These are phyloP conservation scores for Borostomias antarcticus DNA, from an alignment of 2,797 vertebrate species.

Conservation along the genomic window DNA sequence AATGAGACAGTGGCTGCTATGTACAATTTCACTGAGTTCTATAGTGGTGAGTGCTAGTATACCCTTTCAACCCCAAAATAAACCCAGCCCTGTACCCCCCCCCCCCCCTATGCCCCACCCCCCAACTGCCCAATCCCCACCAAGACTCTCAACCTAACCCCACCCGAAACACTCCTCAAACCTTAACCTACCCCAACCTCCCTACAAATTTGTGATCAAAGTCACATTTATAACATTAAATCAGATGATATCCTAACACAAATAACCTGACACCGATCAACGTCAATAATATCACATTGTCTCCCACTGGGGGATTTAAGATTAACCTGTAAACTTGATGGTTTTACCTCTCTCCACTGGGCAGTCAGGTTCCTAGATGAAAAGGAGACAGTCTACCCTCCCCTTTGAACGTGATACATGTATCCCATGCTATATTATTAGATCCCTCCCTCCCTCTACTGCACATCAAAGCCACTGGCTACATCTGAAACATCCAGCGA, in stretches of 20 bases:
- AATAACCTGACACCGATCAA: not conserved
- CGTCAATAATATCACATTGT: slow-evolving; percentile 17
- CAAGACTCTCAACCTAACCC: slow-evolving; percentile 7
- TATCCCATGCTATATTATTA: not conserved
- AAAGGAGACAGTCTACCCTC: no score
- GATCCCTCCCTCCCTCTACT: no score
- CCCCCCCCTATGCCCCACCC: slow-evolving; percentile 13
- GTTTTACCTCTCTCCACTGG: not conserved
- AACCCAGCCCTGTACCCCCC: slow-evolving; percentile 49
- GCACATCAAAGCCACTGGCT: no score
- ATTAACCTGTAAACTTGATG: not conserved
- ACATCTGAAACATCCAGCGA: no score
- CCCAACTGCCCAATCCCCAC: not conserved
- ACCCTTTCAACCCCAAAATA: slow-evolving; percentile 52
- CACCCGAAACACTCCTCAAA: slow-evolving; percentile 22
- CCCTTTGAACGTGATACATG: slow-evolving; percentile 5
- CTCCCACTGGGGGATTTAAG: no score
- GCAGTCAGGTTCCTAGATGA: not conserved
- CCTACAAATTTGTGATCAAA: slow-evolving; percentile 8
- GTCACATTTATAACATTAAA: slow-evolving; percentile 25
- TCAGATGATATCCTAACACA: no score
- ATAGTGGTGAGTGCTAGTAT: slow-evolving; percentile 91
- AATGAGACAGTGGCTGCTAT: slow-evolving; percentile 98
- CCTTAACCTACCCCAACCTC: slow-evolving; percentile 8
- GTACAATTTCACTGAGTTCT: slow-evolving; percentile 96